phyloP scores from a whole-genome alignment of 2,888 invertebrate species.

The Drosophila ustulata region DNA sequence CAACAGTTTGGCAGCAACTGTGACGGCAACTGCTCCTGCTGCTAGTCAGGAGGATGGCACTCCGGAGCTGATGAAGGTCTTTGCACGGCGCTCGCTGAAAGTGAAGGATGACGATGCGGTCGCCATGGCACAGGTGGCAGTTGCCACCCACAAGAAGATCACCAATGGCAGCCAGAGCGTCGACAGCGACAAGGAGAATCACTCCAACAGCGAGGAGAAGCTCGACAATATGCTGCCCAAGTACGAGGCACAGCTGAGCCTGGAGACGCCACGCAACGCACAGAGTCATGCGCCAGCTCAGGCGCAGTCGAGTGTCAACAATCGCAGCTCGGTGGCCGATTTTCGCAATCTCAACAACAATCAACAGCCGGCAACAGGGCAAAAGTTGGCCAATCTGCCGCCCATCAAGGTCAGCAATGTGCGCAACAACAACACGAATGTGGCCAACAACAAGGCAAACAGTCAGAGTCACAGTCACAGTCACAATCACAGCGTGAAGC shows the following conservation, averaged over 20 bases:
- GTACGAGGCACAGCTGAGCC: conserved; percentile 70
- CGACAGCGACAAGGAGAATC: conserved; percentile 91
- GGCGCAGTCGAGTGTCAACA: conserved; percentile 59
- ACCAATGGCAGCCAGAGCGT: conserved; percentile 77
- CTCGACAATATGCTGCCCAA: conserved; percentile 81
- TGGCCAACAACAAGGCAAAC: conserved; percentile 68
- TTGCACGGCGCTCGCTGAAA: conserved; percentile 92
- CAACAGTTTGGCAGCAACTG: conserved; percentile 27
- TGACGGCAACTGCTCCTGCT: neutral
- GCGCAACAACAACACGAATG: conserved; percentile 60
- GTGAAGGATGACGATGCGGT: conserved; percentile 90
- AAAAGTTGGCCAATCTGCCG: conserved; percentile 67
- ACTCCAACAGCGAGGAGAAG: conserved; percentile 86
- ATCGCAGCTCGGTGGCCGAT: conserved; percentile 82
- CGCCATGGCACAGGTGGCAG: conserved; percentile 82
- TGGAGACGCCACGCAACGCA: conserved; percentile 47
- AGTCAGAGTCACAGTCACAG: conserved; percentile 65
- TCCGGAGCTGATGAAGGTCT: conserved; percentile 93
- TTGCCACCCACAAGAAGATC: conserved; percentile 55
- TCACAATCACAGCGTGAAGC: conserved; percentile 65
- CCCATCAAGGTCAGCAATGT: conserved; percentile 70
- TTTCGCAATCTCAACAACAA: conserved; percentile 75
- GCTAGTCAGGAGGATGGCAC: conserved; percentile 87
- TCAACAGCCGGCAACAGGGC: conserved; percentile 38
- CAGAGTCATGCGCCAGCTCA: conserved; percentile 70